A percentile compares a stretch with the other conserved stretches of the same genome.
phyloP scores from a whole-genome alignment of 1,140 invertebrate genomes.

The Geopemphigus sp. region DNA sequence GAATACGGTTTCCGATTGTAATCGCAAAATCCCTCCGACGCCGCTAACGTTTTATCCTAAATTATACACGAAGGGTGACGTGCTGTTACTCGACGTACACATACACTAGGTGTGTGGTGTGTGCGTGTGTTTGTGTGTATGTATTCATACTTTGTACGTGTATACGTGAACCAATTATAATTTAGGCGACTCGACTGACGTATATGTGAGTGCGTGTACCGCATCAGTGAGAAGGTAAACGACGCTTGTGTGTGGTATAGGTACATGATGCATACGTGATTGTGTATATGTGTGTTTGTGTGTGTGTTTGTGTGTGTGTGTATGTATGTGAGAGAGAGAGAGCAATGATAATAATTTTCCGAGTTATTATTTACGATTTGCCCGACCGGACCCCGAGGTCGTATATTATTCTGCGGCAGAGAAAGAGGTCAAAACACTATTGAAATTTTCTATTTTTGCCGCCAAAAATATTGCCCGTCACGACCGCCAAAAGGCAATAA shows the following conservation, averaged over 20 bases:
- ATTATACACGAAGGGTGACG: slow-evolving; percentile 17
- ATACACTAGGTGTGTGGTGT: neutral
- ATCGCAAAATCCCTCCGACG: slow-evolving; percentile 9
- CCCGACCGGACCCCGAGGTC: slow-evolving; percentile 19
- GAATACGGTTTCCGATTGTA: slow-evolving; percentile 44
- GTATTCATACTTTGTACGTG: no score
- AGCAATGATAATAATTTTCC: slow-evolving; percentile 43
- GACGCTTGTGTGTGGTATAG: neutral
- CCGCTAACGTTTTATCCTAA: neutral
- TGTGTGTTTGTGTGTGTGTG: no score
- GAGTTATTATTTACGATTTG: slow-evolving; percentile 41
- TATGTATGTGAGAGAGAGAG: neutral
- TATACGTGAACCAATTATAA: slow-evolving; percentile 30
- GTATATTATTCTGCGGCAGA: slow-evolving; percentile 22
- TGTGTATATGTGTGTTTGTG: neutral
- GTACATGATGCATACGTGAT: neutral
- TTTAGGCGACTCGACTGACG: neutral
- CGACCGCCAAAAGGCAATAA: neutral
- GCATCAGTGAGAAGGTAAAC: neutral
- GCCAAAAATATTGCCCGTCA: slow-evolving; percentile 16
- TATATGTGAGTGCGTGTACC: neutral
- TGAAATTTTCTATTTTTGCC: slow-evolving; percentile 42
- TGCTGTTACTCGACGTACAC: neutral
- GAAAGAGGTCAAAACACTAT: slow-evolving; percentile 23
- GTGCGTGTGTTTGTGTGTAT: no score